phyloP scores from a whole-genome alignment of 2,888 invertebrate species.

The Drosophila greeni region DNA sequence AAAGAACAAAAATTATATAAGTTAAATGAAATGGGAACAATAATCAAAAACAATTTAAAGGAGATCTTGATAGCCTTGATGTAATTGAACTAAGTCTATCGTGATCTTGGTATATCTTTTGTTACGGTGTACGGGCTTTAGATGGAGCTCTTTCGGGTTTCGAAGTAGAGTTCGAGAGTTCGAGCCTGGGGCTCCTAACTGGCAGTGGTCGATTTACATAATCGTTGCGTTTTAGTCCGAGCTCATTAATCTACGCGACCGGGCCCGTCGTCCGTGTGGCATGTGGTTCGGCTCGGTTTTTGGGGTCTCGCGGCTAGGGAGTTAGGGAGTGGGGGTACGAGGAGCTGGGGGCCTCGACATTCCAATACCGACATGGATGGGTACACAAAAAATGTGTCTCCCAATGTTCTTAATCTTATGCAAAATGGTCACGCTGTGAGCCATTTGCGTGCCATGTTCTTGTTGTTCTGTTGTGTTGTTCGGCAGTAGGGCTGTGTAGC shows the following conservation, averaged over 20 bases:
- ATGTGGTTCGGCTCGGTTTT: conserved; percentile 26
- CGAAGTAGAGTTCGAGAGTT: conserved; percentile 22
- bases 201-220: conserved; percentile 70
- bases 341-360: conserved; percentile 4
- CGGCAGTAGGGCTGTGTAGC: conserved; percentile 30
- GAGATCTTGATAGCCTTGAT: neutral
- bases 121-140: neutral
- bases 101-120: neutral
- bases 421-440: conserved; percentile 69
- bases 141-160: conserved; percentile 26
- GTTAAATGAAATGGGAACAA: neutral
- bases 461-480: conserved; percentile 33
- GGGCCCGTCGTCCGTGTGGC: conserved; percentile 13
- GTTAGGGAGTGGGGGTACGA: neutral
- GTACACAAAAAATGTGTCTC: conserved; percentile 58
- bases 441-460: conserved; percentile 63
- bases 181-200: conserved; percentile 41
- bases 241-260: conserved; percentile 66
- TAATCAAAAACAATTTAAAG: neutral
- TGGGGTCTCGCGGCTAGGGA: conserved; percentile 1
- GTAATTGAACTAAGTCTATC: no score
- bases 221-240: conserved; percentile 66
- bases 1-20: no score
- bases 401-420: conserved; percentile 71
- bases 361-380: conserved; percentile 33